Evolutionary conservation across 2,113 vertebrate species (phyloP).

Genomic region (Pteropus alecto): DNA sequence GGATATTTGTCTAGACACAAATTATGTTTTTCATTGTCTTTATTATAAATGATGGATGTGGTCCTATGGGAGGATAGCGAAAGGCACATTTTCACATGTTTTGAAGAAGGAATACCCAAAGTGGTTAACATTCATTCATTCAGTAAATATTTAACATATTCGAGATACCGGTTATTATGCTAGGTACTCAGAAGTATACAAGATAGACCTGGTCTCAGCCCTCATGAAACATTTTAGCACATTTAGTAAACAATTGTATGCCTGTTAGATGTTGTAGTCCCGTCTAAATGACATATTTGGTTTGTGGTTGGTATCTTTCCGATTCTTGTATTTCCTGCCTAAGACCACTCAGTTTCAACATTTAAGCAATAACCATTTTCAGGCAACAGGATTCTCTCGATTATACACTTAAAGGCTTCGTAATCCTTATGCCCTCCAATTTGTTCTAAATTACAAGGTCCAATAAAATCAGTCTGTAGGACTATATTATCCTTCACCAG

Average conservation of each 20-base stretch:
- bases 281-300: not conserved
- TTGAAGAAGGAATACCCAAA: not conserved
- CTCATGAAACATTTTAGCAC: not conserved
- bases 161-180: not conserved
- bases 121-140: not conserved
- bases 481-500: not conserved
- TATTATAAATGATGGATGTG: not conserved
- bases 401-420: not conserved
- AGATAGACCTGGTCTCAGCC: not conserved
- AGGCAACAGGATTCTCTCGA: not conserved
- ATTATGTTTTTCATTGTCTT: not conserved
- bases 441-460: not conserved
- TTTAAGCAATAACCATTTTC: not conserved
- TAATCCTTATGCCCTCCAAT: not conserved
- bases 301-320: not conserved
- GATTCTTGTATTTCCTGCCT: not conserved
- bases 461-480: not conserved
- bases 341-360: not conserved
- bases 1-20: not conserved
- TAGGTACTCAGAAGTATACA: not conserved
- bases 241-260: not conserved
- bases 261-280: not conserved
- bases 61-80: not conserved
- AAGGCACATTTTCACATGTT: conserved; percentile 13
- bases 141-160: not conserved